A percentile compares a stretch with the other conserved stretches of the same genome.
These are phyloP conservation scores for Helicoverpa zea DNA, from an alignment of 1,140 invertebrate genomes.

Conservation along the genomic window DNA sequence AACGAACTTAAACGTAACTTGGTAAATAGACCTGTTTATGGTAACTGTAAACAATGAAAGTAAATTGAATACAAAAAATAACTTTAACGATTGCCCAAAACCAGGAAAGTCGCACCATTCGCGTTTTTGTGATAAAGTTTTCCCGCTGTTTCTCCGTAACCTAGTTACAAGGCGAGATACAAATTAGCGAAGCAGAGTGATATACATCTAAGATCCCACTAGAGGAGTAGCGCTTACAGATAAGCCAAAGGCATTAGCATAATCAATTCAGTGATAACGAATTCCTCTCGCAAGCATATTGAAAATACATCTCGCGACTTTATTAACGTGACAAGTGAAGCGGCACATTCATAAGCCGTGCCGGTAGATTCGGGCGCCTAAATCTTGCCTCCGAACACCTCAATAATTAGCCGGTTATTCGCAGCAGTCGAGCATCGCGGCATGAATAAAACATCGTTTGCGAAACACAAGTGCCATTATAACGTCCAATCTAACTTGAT, in stretches of 20 bases:
- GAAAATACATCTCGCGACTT: conserved; percentile 57
- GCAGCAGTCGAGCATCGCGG: conserved; percentile 70
- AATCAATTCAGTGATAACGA: conserved; percentile 62
- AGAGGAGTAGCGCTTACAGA: conserved; percentile 27
- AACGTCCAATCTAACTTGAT: conserved; percentile 58
- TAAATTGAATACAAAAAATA: conserved; percentile 11
- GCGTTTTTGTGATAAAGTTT: conserved; percentile 31
- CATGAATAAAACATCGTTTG: conserved; percentile 82
- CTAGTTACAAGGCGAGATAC: conserved; percentile 16
- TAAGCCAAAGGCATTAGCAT: conserved; percentile 61
- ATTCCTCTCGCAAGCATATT: conserved; percentile 57
- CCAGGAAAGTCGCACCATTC: conserved; percentile 11
- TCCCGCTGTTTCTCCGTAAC: background rate
- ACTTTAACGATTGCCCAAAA: conserved; percentile 16
- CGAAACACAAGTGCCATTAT: conserved; percentile 66
- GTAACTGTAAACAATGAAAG: conserved; percentile 20
- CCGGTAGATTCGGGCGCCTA: conserved; percentile 61
- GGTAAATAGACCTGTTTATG: conserved; percentile 8
- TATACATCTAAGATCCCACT: conserved; percentile 1
- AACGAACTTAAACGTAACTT: conserved; percentile 9
- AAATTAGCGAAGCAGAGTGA: conserved; percentile 20
- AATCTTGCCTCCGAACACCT: conserved; percentile 68
- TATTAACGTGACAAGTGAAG: conserved; percentile 71
- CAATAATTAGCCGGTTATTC: conserved; percentile 80
- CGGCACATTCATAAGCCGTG: conserved; percentile 59